Evolutionary conservation across 1,140 invertebrate species (phyloP).

Genomic region (Drosophila tropicalis): DNA sequence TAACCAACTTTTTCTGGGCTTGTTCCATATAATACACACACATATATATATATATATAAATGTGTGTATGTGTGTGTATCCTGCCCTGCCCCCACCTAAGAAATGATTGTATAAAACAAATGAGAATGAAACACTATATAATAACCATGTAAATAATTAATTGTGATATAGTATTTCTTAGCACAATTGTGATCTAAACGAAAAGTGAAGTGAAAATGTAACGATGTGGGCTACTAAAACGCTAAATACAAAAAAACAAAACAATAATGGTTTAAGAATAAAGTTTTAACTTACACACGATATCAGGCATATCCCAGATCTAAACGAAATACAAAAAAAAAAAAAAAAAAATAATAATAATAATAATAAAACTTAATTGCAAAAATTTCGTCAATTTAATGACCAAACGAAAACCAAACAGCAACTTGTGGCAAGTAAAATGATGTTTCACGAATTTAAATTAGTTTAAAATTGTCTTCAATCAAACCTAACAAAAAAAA

Average conservation of each 20-base stretch:
- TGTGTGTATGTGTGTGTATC: conserved; percentile 25
- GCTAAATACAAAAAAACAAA: conserved; percentile 53
- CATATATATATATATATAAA: neutral
- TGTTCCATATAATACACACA: conserved; percentile 20
- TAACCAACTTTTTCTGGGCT: conserved; percentile 26
- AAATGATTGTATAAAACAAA: conserved; percentile 50
- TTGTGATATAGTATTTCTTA: conserved; percentile 82
- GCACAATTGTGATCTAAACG: conserved; percentile 80
- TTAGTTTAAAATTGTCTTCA: conserved; percentile 57
- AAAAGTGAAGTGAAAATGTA: conserved; percentile 21
- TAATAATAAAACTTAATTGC: conserved; percentile 2
- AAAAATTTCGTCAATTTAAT: conserved; percentile 33
- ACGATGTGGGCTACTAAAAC: conserved; percentile 7
- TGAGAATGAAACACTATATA: conserved; percentile 49
- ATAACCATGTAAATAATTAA: conserved; percentile 80
- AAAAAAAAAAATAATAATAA: too few relatives aligned
- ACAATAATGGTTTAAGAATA: conserved; percentile 9
- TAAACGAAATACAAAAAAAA: conserved; percentile 19
- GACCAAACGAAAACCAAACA: conserved; percentile 21
- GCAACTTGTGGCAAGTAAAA: conserved; percentile 10
- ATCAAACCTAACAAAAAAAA: conserved; percentile 23
- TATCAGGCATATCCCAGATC: conserved; percentile 61
- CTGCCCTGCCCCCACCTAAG: conserved; percentile 61
- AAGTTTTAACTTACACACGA: conserved; percentile 11
- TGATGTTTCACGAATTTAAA: conserved; percentile 72